phyloP scores from a whole-genome alignment of 1,140 invertebrate species.

The Drosophila serrata region DNA sequence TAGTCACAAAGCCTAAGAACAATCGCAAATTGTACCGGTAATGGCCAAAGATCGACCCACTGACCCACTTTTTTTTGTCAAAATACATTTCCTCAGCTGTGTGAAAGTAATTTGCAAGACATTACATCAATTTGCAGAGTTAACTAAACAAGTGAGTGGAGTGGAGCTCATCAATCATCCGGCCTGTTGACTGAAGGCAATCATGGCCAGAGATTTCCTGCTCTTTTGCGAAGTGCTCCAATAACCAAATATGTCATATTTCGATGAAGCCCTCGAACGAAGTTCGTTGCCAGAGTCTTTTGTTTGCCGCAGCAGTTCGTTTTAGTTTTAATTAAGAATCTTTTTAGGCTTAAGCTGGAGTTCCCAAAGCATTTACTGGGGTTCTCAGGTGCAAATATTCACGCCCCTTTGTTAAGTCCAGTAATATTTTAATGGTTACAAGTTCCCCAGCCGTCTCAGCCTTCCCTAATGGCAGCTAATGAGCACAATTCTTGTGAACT shows the following conservation, averaged over 20 bases:
- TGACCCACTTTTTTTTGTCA: constrained; percentile 44
- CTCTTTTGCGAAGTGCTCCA: constrained; percentile 54
- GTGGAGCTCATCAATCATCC: constrained; percentile 67
- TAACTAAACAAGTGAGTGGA: constrained; percentile 41
- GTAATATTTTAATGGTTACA: constrained; percentile 26
- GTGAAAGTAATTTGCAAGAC: constrained; percentile 51
- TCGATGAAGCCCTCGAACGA: constrained; percentile 27
- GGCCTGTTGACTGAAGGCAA: constrained; percentile 58
- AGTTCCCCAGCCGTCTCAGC: neutral
- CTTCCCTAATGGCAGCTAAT: constrained; percentile 27
- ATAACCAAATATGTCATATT: constrained; percentile 68
- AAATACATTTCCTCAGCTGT: constrained; percentile 46
- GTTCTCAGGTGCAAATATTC: constrained; percentile 51
- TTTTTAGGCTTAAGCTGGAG: neutral
- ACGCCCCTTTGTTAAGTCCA: constrained; percentile 35
- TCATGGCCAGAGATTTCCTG: constrained; percentile 60
- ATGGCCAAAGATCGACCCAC: constrained; percentile 56
- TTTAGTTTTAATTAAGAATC: constrained; percentile 55
- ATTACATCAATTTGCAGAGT: constrained; percentile 64
- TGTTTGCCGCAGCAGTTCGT: constrained; percentile 25
- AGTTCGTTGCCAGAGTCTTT: constrained; percentile 68
- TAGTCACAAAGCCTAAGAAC: constrained; percentile 25
- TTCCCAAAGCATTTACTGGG: constrained; percentile 14
- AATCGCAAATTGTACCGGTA: constrained; percentile 36
- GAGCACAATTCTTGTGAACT: constrained; percentile 46